These are phyloP conservation scores for Carassius carassius DNA, from an alignment of 2,113 vertebrate species.

Conservation along the genomic window DNA sequence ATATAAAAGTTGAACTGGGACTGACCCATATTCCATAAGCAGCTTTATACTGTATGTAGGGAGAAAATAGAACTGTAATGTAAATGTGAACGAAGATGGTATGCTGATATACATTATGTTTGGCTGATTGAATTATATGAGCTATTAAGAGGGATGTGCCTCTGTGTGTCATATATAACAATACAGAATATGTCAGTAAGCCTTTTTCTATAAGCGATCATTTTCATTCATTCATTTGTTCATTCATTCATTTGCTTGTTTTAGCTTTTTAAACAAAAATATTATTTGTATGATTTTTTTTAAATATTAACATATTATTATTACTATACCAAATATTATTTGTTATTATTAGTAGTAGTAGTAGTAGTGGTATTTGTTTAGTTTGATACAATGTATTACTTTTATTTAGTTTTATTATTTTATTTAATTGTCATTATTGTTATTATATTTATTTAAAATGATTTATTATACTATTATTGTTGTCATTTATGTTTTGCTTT, in stretches of 20 bases:
- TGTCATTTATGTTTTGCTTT: too few species aligned
- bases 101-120: not conserved
- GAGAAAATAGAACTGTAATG: not conserved
- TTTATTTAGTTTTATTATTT: too few species aligned
- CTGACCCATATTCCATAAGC: not conserved
- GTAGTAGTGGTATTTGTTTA: too few species aligned
- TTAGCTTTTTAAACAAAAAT: too few species aligned
- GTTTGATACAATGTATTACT: too few species aligned
- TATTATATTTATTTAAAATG: not conserved
- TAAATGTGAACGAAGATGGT: not conserved
- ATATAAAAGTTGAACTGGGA: conserved; percentile 14
- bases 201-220: not conserved
- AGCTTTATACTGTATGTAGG: not conserved
- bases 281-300: too few species aligned
- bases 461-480: not conserved
- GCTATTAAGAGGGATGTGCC: not conserved
- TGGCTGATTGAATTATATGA: not conserved
- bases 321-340: too few species aligned
- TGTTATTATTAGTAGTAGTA: too few species aligned
- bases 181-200: not conserved
- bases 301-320: too few species aligned
- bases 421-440: too few species aligned
- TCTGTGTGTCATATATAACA: not conserved
- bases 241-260: too few species aligned
- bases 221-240: not conserved